phyloP scores from a whole-genome alignment of 2,797 vertebrate genomes.

The Argentina silus region DNA sequence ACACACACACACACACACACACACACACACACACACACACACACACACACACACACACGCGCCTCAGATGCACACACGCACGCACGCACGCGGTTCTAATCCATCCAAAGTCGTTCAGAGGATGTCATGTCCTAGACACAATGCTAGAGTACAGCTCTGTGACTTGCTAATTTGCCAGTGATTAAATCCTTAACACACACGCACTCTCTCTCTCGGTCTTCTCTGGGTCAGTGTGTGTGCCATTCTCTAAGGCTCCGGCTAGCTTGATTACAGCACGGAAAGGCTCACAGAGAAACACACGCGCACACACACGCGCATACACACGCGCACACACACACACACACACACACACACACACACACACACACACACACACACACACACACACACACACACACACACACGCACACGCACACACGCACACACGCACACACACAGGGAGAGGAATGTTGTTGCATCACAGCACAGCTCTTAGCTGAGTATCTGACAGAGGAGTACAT shows the following conservation, averaged over 20 bases:
- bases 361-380: not conserved
- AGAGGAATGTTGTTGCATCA: constrained; percentile 20
- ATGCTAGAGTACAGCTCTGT: not conserved
- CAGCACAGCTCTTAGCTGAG: constrained; percentile 27
- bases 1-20: constrained; percentile 18
- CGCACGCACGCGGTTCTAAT: not conserved
- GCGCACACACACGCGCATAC: not conserved
- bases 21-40: constrained; percentile 8
- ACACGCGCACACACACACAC: constrained; percentile 11
- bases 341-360: constrained; percentile 20
- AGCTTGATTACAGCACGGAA: not conserved
- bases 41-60: constrained; percentile 6
- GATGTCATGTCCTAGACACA: not conserved
- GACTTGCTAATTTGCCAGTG: not conserved
- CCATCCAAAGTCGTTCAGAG: not conserved
- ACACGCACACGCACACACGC: constrained; percentile 17
- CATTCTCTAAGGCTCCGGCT: not conserved
- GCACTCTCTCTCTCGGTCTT: not conserved
- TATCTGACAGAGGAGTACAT: constrained; percentile 50
- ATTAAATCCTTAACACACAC: constrained; percentile 1
- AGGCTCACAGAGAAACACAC: not conserved
- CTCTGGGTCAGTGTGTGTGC: too few species aligned
- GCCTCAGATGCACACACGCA: constrained; percentile 12
- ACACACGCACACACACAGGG: not conserved
- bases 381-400: constrained; percentile 3